phyloP scores from a whole-genome alignment of 2,888 invertebrate species.

The Pristionchus entomophagus region DNA sequence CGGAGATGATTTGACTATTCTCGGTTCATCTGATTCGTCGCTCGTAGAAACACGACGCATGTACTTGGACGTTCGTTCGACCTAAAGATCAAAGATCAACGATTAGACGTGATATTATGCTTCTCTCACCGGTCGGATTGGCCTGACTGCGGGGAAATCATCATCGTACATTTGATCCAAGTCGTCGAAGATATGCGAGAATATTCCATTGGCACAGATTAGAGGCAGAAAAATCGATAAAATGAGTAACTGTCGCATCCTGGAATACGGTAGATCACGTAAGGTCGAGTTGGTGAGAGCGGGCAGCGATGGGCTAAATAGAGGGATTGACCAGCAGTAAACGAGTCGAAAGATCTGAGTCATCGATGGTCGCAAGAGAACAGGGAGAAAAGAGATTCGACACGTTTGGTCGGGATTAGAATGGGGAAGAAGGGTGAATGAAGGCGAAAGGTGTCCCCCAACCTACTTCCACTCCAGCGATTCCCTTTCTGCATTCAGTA shows the following conservation, averaged over 20 bases:
- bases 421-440: slow-evolving; percentile 27
- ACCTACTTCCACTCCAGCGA: slow-evolving; percentile 24
- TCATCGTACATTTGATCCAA: slow-evolving; percentile 18
- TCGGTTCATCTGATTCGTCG: background rate
- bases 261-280: slow-evolving; percentile 12
- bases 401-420: slow-evolving; percentile 25
- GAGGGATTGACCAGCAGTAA: slow-evolving; percentile 2
- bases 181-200: background rate
- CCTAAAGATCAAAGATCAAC: slow-evolving; percentile 41
- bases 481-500: slow-evolving; percentile 17
- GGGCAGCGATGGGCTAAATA: background rate
- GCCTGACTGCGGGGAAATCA: slow-evolving; percentile 1
- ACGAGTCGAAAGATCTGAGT: slow-evolving; percentile 19
- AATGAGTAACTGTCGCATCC: slow-evolving; percentile 23
- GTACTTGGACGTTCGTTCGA: background rate
- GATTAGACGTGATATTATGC: background rate
- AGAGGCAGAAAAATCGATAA: slow-evolving; percentile 40
- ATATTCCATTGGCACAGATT: background rate
- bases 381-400: background rate
- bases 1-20: slow-evolving; percentile 24
- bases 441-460: slow-evolving; percentile 38
- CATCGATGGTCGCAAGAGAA: slow-evolving; percentile 34
- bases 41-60: slow-evolving; percentile 10
- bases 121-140: slow-evolving; percentile 23
- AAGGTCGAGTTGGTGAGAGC: background rate